A percentile compares a stretch with the other conserved stretches of the same genome.
These are phyloP conservation scores for Drosophila navojoa DNA, from an alignment of 1,140 invertebrate species.

Conservation along the genomic window DNA sequence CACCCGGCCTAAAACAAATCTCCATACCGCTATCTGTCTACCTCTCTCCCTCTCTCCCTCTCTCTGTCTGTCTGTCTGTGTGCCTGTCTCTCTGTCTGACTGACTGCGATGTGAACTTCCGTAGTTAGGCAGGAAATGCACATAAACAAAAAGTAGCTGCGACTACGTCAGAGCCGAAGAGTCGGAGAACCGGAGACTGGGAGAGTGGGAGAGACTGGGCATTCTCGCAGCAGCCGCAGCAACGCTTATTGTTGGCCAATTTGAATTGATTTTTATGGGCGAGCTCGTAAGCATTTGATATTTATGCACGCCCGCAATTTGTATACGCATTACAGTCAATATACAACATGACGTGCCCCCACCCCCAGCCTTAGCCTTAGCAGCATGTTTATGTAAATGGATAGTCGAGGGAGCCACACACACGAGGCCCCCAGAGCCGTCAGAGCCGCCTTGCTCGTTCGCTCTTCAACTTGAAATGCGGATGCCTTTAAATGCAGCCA, in stretches of 20 bases:
- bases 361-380: neutral
- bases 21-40: neutral
- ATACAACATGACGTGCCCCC: conserved; percentile 43
- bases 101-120: conserved; percentile 74
- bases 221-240: neutral
- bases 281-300: conserved; percentile 75
- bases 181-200: neutral
- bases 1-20: neutral
- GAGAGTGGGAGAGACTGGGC: neutral
- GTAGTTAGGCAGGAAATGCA: conserved; percentile 74
- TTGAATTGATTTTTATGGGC: conserved; percentile 78
- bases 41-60: neutral
- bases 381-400: conserved; percentile 47
- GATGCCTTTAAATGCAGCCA: conserved; percentile 36
- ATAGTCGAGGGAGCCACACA: conserved; percentile 26
- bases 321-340: conserved; percentile 51
- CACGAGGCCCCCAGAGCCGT: conserved; percentile 10
- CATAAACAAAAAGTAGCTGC: conserved; percentile 69
- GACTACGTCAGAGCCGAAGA: conserved; percentile 13
- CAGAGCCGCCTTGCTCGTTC: neutral
- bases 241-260: conserved; percentile 42
- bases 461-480: conserved; percentile 11
- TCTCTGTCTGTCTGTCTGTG: neutral
- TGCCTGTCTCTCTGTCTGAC: conserved; percentile 11
- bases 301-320: conserved; percentile 68